Conservation (phyloP, 2,797 vertebrate genomes). For the Cirrhinus mrigala region DNA sequence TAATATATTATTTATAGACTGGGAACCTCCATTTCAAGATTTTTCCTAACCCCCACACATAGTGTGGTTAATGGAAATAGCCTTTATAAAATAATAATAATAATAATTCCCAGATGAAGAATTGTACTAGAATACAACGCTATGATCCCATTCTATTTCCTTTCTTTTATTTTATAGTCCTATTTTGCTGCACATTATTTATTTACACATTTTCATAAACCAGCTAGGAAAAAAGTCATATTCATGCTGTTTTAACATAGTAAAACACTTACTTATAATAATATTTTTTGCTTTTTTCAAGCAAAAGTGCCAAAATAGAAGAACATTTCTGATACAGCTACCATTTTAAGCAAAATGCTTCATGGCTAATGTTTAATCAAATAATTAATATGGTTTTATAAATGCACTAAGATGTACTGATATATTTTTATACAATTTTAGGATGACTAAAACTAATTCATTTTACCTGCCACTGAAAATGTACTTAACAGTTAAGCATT, state of each 20-base stretch:
- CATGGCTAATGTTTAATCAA: not conserved
- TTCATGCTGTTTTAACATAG: not conserved
- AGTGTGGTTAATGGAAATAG: not conserved
- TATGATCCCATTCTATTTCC: not conserved
- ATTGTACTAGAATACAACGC: not conserved
- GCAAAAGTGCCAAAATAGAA: not conserved
- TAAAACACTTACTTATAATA: not conserved
- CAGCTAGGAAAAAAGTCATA: not conserved
- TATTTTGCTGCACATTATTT: not conserved
- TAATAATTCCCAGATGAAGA: not conserved
- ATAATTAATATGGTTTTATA: not conserved
- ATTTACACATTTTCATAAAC: not conserved
- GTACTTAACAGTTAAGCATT: not conserved
- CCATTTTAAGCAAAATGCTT: not conserved
- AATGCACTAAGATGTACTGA: not conserved
- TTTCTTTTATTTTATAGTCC: not conserved
- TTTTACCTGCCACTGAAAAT: not conserved
- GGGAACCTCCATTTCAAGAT: not conserved
- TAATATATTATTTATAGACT: not conserved
- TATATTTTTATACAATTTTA: too few relatives aligned
- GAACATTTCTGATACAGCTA: not conserved
- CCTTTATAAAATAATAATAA: not conserved
- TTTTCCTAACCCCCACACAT: not conserved
- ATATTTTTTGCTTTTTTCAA: not conserved
- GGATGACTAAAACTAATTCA: not conserved